Base-by-base conservation (phyloP, 35 echinoderm and acorn worm genomes). In the Lytechinus variegatus region DNA sequence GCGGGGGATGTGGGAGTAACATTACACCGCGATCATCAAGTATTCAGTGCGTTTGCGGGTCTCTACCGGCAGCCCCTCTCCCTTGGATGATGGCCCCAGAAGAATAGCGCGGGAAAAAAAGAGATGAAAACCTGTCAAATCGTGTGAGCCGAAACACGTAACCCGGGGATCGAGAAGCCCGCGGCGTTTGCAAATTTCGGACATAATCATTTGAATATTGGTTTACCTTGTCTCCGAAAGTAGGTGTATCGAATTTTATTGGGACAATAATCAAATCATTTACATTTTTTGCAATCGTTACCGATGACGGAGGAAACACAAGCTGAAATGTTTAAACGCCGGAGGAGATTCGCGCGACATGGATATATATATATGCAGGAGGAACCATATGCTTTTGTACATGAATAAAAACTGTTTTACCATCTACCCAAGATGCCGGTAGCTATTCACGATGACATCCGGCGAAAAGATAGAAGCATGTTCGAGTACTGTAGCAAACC, bases 181-280 rank as follows among this genome's bases (percentile, higher is more conserved):
- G 66, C 66, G 66, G 66, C 66, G 66, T 79, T 79, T 79, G 66
- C 66, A 79, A 79, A 79, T 79, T 79, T 79, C 19, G 19, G 66
- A 5, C 66, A 79, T 79, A 79, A 79, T 79, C 66, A 79, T 79
- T 79, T 79, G 66, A 24, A 79, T 79, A 79, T 79, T 79, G 19
- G 66, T 79, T 79, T 79, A 24, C 66, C n/a, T 79, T 16, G 19
- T 79, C n/a, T 24, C 12, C 14, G 66, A 79, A 79, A 79, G 66
- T 79, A 79, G 66, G 66, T 79, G 66, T 79, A 79, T 79, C 66
- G 66, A 24, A 79, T 79, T 79, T 79, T 79, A 79, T 79, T 79
- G 66, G n/a, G 66, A 24, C 66, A 79, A 79, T 79, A 79, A 79
- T 79, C 66, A 79, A 79, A 79, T 79, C 16, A 79, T 79, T 79